These are phyloP conservation scores for Blera fallax DNA, from an alignment of 2,888 invertebrate genomes.

Conservation along the genomic window DNA sequence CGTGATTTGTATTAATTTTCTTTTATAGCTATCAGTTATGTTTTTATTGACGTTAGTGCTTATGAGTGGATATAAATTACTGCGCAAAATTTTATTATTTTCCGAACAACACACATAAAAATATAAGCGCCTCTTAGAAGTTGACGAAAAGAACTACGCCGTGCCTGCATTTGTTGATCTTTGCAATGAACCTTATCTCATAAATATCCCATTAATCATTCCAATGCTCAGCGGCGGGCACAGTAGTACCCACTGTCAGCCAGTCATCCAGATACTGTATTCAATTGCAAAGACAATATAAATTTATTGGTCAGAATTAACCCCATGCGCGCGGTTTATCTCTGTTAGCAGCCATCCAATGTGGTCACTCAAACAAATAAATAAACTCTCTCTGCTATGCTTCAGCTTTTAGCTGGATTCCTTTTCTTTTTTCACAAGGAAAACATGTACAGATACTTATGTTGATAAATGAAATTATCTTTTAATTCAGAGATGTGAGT, in stretches of 20 bases:
- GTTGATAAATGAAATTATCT: constrained; percentile 30
- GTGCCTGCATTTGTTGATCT: constrained; percentile 43
- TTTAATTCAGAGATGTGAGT: constrained; percentile 35
- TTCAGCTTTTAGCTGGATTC: background rate
- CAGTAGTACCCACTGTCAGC: background rate
- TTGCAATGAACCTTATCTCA: constrained; percentile 44
- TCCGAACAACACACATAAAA: background rate
- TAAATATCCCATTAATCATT: constrained; percentile 53
- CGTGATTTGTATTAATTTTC: no score
- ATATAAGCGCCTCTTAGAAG: background rate
- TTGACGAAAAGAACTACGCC: background rate
- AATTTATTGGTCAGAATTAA: constrained; percentile 64
- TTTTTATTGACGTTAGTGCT: no score
- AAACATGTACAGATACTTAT: background rate
- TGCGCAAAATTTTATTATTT: background rate
- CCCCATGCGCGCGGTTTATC: constrained; percentile 60
- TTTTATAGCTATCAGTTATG: no score
- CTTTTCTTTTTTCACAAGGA: background rate
- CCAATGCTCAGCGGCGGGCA: background rate
- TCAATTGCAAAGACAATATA: constrained; percentile 60
- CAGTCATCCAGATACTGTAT: constrained; percentile 2
- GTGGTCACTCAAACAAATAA: constrained; percentile 29
- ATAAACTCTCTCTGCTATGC: background rate
- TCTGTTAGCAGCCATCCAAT: constrained; percentile 24
- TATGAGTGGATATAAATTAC: no score